Conservation (phyloP, 2,113 vertebrate species). For the Oncorhynchus kisutch region DNA sequence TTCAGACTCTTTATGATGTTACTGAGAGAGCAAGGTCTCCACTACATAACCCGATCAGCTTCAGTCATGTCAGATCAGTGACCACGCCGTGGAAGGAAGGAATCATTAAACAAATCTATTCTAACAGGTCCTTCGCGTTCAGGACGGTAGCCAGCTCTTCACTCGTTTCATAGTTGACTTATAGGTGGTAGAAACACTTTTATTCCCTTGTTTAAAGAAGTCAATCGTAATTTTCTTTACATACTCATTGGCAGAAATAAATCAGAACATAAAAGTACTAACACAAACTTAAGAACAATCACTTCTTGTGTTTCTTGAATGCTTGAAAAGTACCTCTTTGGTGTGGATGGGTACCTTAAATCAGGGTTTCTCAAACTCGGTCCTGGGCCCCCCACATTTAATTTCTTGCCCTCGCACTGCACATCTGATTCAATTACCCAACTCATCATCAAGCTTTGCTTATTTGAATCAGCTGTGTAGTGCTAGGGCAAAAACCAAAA, state of each 20-base stretch:
- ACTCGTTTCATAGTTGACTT: slow-evolving; percentile 14
- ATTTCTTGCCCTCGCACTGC: no score
- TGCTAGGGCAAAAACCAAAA: no score
- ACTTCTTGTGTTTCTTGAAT: slow-evolving; percentile 37
- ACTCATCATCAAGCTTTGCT: no score
- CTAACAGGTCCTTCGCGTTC: background rate
- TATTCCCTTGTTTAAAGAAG: slow-evolving; percentile 82
- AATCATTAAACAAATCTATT: no score
- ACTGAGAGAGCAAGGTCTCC: no score
- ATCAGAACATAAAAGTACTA: slow-evolving; percentile 64
- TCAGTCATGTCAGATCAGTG: no score
- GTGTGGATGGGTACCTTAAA: slow-evolving; percentile 85
- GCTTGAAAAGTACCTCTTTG: slow-evolving; percentile 83
- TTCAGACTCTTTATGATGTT: no score
- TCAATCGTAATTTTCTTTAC: slow-evolving; percentile 67
- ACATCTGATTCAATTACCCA: no score
- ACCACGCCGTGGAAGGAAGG: no score
- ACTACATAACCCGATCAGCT: no score
- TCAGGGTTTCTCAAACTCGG: slow-evolving; percentile 4
- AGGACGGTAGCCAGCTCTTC: background rate
- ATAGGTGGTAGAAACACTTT: slow-evolving; percentile 63
- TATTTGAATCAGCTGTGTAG: no score
- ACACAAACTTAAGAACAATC: slow-evolving; percentile 65
- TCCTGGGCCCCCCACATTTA: no score
- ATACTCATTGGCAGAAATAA: slow-evolving; percentile 69